Evolutionary conservation across 2,888 invertebrate genomes (phyloP).

Genomic region (Apotomis capreana): DNA sequence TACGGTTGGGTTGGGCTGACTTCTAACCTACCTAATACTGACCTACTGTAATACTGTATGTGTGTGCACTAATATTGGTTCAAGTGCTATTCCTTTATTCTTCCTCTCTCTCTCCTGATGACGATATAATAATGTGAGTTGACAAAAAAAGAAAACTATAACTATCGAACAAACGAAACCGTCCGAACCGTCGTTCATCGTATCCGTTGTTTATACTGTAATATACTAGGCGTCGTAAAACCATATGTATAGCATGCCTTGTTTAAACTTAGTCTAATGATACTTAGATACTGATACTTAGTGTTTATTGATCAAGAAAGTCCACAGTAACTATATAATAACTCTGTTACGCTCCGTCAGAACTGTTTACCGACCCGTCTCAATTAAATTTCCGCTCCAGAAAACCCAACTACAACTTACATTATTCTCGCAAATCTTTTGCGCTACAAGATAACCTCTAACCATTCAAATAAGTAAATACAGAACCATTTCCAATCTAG

Average conservation of each 20-base stretch:
- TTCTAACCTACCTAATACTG: background rate
- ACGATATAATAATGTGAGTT: too few relatives aligned
- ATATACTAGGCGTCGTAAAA: too few relatives aligned
- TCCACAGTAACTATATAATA: background rate
- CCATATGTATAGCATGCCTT: too few relatives aligned
- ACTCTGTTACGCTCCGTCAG: background rate
- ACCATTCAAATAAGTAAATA: slow-evolving; percentile 8
- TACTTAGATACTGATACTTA: too few relatives aligned
- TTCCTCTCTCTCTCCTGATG: too few relatives aligned
- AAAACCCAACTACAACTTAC: slow-evolving; percentile 14
- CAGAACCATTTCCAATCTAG: slow-evolving; percentile 24
- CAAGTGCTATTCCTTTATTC: background rate
- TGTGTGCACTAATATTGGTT: background rate
- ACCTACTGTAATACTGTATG: background rate
- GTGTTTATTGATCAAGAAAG: background rate
- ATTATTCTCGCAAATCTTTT: slow-evolving; percentile 9
- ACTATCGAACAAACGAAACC: too few relatives aligned
- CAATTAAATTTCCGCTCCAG: slow-evolving; percentile 24
- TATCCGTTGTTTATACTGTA: too few relatives aligned
- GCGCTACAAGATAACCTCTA: slow-evolving; percentile 11
- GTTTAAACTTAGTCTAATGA: too few relatives aligned
- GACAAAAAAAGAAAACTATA: too few relatives aligned
- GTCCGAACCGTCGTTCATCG: too few relatives aligned
- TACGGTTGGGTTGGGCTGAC: background rate
- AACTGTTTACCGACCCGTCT: background rate